Base-by-base conservation (phyloP, 2,797 vertebrate genomes). In the Anomalospiza imberbis region DNA sequence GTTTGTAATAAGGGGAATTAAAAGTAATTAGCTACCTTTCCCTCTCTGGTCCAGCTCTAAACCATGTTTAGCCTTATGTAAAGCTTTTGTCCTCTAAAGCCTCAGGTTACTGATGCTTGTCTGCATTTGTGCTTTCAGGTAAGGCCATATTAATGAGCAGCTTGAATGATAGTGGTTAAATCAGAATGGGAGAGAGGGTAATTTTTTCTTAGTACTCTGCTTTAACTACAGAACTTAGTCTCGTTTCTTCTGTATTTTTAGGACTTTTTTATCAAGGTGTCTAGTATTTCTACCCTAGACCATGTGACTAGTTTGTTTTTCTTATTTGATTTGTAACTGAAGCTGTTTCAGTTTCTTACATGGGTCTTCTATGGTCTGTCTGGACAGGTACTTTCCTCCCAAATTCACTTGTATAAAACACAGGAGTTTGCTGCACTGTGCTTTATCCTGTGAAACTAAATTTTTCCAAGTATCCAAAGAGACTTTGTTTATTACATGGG, bases 141-240 rank as follows among this genome's bases (percentile, higher is more conserved):
- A 51, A 89, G 38, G 13, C 4, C 3, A 8, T 1, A 0, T 61
- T 42, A n/a, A 34, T 45, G 29, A 74, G 65, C 0, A 6, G 47
- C 28, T 36, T 62, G 31, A 68, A 16, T 61, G 66, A 11, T 8
- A n/a, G 50, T 34, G 32, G 47, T 81, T 57, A 75, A 72, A 54
- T 68, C 4, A 2, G 22, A 80, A 50, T 48, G 29, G 40, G 25
- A 67, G 17, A 12, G 42, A n/a, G 12, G 17, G 9, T 25, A 53
- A 12, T 53, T 68, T 55, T 25, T 17, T 70, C 11, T 4, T 3
- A 44, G 14, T 72, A 7, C 4, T 74, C 29, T 61, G 6, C 4
- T 12, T 38, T 73, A 47, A 17, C 51, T 58, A 28, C 5, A 53
- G 51, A 84, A 62, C 1, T 20, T 21, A 10, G 8, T 76, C 13